Evolutionary conservation across 2,113 vertebrate genomes (phyloP).

Genomic region (Grus americana): DNA sequence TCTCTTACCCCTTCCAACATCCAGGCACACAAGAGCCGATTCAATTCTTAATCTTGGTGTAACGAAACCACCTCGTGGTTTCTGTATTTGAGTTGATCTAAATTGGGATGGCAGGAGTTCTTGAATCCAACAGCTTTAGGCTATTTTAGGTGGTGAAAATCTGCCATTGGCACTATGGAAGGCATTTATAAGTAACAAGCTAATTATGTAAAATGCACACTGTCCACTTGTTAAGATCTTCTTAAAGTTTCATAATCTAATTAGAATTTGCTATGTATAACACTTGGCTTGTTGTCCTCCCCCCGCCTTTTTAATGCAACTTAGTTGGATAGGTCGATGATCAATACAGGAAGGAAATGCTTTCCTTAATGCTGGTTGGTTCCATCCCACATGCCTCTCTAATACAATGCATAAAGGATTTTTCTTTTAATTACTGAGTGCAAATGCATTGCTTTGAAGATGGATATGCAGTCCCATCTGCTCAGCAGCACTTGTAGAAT

Average conservation of each 20-base stretch:
- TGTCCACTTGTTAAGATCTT: conserved; percentile 60
- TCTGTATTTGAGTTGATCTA: conserved; percentile 51
- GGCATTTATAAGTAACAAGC: conserved; percentile 59
- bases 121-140: conserved; percentile 49
- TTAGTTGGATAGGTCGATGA: not conserved
- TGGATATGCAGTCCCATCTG: too few relatives aligned
- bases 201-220: conserved; percentile 62
- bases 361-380: conserved; percentile 10
- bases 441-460: not conserved
- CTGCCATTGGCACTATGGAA: conserved; percentile 45
- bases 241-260: conserved; percentile 67
- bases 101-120: conserved; percentile 57
- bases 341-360: conserved; percentile 51
- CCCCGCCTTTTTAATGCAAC: conserved; percentile 12
- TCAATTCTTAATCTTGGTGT: conserved; percentile 51
- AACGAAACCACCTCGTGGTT: conserved; percentile 40
- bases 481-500: not conserved
- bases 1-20: conserved; percentile 24
- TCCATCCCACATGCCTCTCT: not conserved
- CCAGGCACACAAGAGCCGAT: conserved; percentile 56
- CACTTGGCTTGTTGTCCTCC: conserved; percentile 35
- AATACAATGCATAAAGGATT: not conserved
- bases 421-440: not conserved
- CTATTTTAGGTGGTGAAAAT: conserved; percentile 65
- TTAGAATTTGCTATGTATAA: conserved; percentile 48